These are phyloP conservation scores for Fregata magnificens DNA, from an alignment of 2,113 vertebrate species.

Conservation along the genomic window DNA sequence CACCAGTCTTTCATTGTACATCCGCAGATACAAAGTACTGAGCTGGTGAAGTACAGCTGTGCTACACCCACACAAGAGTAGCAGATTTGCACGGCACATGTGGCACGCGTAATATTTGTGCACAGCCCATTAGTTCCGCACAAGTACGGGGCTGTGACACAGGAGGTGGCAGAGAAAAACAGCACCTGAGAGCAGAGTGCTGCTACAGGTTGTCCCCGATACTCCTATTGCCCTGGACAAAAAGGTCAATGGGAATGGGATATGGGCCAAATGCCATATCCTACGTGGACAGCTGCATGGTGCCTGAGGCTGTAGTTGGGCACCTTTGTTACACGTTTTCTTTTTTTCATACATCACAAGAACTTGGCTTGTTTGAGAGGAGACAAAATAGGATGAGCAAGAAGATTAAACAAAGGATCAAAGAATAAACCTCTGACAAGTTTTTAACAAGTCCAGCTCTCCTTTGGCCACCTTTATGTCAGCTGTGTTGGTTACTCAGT, in stretches of 20 bases:
- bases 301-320: not conserved
- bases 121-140: not conserved
- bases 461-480: not conserved
- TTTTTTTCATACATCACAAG: not conserved
- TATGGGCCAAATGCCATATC: not conserved
- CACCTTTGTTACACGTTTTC: no score
- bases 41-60: not conserved
- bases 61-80: not conserved
- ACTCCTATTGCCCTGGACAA: not conserved
- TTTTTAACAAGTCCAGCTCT: not conserved
- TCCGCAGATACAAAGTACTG: not conserved
- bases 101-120: not conserved
- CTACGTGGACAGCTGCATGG: not conserved
- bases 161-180: not conserved
- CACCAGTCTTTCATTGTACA: not conserved
- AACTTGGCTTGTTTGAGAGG: not conserved
- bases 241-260: not conserved
- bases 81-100: accelerated
- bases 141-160: not conserved
- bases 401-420: not conserved
- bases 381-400: not conserved
- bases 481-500: accelerated
- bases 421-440: not conserved
- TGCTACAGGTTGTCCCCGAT: not conserved
- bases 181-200: not conserved